Percentiles rank a stretch among this genome's conserved stretches.
Evolutionary conservation across 2,888 invertebrate species (phyloP).

Genomic region (Tiliacea aurago): DNA sequence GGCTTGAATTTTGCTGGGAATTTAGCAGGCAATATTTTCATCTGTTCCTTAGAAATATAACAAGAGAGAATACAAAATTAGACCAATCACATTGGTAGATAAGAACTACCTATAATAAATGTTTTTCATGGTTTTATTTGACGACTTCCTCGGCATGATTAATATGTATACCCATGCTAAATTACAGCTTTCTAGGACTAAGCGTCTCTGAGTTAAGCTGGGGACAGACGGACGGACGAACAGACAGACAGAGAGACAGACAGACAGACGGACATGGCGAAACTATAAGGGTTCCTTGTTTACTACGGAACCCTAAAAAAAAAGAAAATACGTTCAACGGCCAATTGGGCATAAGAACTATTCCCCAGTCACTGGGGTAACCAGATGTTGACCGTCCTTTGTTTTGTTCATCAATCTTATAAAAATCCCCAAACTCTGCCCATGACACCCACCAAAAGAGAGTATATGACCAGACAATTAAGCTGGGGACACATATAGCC

Average conservation of each 20-base stretch:
- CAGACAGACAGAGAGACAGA: too few relatives aligned
- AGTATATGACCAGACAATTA: constrained; percentile 24
- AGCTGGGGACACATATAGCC: not conserved
- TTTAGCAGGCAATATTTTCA: not conserved
- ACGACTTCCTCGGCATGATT: too few relatives aligned
- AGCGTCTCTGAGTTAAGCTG: too few relatives aligned
- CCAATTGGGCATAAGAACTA: not conserved
- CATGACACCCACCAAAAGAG: constrained; percentile 8
- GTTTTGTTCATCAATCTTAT: not conserved
- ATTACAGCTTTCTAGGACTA: too few relatives aligned
- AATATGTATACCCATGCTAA: too few relatives aligned
- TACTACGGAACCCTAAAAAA: too few relatives aligned
- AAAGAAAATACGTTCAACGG: too few relatives aligned
- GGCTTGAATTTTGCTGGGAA: not conserved
- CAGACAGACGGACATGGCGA: too few relatives aligned
- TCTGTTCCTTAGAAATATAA: not conserved
- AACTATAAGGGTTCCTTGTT: too few relatives aligned
- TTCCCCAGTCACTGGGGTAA: not conserved
- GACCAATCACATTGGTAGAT: not conserved
- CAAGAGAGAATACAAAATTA: not conserved
- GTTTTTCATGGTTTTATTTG: too few relatives aligned
- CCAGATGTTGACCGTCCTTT: not conserved
- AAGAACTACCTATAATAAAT: too few relatives aligned
- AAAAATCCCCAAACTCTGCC: constrained; percentile 23
- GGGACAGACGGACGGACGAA: too few relatives aligned